These are phyloP conservation scores for Callinectes sapidus DNA, from an alignment of 2,888 invertebrate genomes.

Conservation along the genomic window DNA sequence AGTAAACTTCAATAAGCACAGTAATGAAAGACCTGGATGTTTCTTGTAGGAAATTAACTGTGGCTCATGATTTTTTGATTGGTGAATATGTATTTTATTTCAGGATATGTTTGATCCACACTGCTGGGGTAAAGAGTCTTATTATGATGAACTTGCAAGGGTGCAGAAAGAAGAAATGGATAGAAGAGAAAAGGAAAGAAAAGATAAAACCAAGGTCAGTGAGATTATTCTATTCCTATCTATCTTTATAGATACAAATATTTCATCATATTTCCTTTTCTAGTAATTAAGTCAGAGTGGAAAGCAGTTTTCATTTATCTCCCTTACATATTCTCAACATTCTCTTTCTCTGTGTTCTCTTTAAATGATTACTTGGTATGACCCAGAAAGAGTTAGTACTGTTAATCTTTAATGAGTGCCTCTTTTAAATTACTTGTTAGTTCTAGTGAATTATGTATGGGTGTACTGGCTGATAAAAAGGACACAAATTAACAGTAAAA, in stretches of 20 bases:
- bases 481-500: no score
- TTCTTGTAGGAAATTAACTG: background rate
- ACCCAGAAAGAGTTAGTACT: no score
- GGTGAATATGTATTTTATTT: background rate
- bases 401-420: no score
- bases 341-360: no score
- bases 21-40: background rate
- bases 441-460: no score
- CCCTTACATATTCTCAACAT: no score
- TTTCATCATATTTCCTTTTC: background rate
- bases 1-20: background rate
- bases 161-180: constrained; percentile 95
- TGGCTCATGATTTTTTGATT: background rate
- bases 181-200: constrained; percentile 90
- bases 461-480: no score
- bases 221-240: background rate
- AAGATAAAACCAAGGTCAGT: constrained; percentile 84
- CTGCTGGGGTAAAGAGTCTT: constrained; percentile 93
- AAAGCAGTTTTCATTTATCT: background rate
- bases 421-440: no score
- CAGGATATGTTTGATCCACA: constrained; percentile 91
- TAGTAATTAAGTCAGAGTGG: background rate
- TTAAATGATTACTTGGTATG: no score
- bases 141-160: constrained; percentile 92
- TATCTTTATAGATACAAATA: background rate